Percentiles rank a stretch among this genome's conserved stretches.
These are phyloP conservation scores for Deilephila porcellus DNA, from an alignment of 2,888 invertebrate species.

Conservation along the genomic window DNA sequence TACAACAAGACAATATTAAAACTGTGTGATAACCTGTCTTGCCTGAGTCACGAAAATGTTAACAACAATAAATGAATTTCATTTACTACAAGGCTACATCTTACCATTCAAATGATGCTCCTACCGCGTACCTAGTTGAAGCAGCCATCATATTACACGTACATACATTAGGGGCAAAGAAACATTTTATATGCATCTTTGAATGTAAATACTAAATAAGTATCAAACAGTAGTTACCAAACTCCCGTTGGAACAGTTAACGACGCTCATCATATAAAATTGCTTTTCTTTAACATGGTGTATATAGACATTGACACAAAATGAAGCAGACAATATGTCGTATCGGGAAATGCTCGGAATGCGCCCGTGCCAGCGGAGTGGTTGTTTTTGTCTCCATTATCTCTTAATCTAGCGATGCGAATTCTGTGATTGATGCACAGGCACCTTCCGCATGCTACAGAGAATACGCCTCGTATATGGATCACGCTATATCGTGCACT, in stretches of 20 bases:
- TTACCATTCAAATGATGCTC: too few species aligned
- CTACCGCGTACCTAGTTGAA: too few species aligned
- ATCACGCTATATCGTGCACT: slow-evolving; percentile 44
- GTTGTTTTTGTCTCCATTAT: slow-evolving; percentile 72
- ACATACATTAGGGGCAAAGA: too few species aligned
- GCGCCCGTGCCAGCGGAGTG: slow-evolving; percentile 56
- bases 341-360: slow-evolving; percentile 50
- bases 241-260: slow-evolving; percentile 2
- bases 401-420: slow-evolving; percentile 55
- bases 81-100: too few species aligned
- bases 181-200: not conserved
- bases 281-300: slow-evolving; percentile 11
- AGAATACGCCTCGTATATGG: slow-evolving; percentile 14
- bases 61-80: too few species aligned
- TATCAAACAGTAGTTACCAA: not conserved
- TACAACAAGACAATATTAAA: too few species aligned
- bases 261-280: slow-evolving; percentile 21
- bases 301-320: slow-evolving; percentile 32
- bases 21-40: too few species aligned
- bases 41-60: too few species aligned
- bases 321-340: slow-evolving; percentile 44
- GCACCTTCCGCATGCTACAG: slow-evolving; percentile 72
- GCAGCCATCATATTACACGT: too few species aligned
- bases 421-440: slow-evolving; percentile 71
- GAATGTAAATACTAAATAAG: not conserved